Base-by-base conservation (phyloP, 2,888 invertebrate species). In the Brachyptera putata region DNA sequence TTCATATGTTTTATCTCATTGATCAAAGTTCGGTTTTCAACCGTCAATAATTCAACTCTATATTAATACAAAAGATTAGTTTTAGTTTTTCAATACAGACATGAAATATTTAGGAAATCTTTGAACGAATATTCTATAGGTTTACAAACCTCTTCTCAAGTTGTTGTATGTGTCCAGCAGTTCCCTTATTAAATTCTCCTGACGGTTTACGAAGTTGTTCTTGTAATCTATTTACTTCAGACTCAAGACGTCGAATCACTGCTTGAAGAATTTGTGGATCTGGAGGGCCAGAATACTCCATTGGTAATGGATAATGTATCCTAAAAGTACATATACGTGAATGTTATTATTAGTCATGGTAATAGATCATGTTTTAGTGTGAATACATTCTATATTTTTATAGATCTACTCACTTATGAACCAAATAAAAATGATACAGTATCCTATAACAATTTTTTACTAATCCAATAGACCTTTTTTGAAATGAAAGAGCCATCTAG, bases 271-370 rank as follows among this genome's bases (percentile, higher is more conserved):
- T 70, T 49, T 70, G 63, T 14, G 79, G 76, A 71, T 80, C 78
- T 14, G 80, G 80, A 26, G 76, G 75, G 22, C 79, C 80, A 65
- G 77, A 77, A 67, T 80, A 80, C 66, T 80, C 79, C 67, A 80
- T 65, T 7, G 79, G 78, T 61, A 81, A 69, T 18, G 80, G 80
- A 70, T 80, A 80, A 68, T 79, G 76, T 65, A 80, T 79, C 69
- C 79, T 76, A 24, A 7, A 46, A 46, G 21, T 5, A 3, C n/a
- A n/a, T 30, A n/a, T n/a, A n/a, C n/a, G n/a, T n/a, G n/a, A n/a
- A 30, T 30, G 11, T 30, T 30, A 30, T 5, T 11, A 30, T 30
- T 30, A 7, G 11, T 30, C 7, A 30, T 11, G n/a, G n/a, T n/a
- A n/a, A n/a, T n/a, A n/a, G n/a, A n/a, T n/a, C n/a, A n/a, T n/a